Evolutionary conservation across 1,140 invertebrate genomes (phyloP).

Genomic region (Tetragnatha versicolor): DNA sequence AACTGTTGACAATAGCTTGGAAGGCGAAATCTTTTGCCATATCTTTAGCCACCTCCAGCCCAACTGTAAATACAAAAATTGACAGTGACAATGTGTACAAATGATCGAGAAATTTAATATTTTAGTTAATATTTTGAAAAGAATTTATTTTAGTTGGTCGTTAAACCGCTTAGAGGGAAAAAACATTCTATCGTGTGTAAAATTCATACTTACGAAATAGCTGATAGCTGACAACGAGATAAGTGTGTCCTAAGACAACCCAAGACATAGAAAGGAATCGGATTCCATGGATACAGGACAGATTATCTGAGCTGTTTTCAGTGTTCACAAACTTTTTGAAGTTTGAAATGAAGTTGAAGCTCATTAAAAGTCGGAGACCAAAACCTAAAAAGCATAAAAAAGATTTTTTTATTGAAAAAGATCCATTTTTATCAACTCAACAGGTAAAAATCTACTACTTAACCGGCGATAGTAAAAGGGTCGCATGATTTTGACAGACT

Average conservation of each 20-base stretch:
- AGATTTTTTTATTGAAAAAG: no score
- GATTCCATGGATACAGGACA: conserved; percentile 73
- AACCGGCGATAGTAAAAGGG: no score
- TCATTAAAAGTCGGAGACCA: not conserved
- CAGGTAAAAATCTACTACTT: no score
- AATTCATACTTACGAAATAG: conserved; percentile 43
- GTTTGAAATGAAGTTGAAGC: conserved; percentile 39
- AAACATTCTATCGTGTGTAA: not conserved
- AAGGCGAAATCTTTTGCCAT: conserved; percentile 47
- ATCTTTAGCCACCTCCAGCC: conserved; percentile 8
- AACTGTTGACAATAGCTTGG: conserved; percentile 37
- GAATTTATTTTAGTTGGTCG: no score
- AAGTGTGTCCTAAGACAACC: conserved; percentile 91
- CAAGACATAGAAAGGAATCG: conserved; percentile 87
- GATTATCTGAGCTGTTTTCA: conserved; percentile 21
- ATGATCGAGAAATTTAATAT: no score
- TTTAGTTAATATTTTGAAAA: no score
- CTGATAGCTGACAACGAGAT: conserved; percentile 49
- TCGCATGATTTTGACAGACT: no score
- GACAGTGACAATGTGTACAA: no score
- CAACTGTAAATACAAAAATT: not conserved
- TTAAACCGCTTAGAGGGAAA: no score
- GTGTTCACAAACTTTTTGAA: conserved; percentile 36
- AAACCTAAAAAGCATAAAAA: conserved; percentile 14
- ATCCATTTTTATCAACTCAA: no score